Evolutionary conservation across 2,797 vertebrate genomes (phyloP), one percentile per base, ranked within the genome.

Genomic region (Lithobates pipiens): DNA sequence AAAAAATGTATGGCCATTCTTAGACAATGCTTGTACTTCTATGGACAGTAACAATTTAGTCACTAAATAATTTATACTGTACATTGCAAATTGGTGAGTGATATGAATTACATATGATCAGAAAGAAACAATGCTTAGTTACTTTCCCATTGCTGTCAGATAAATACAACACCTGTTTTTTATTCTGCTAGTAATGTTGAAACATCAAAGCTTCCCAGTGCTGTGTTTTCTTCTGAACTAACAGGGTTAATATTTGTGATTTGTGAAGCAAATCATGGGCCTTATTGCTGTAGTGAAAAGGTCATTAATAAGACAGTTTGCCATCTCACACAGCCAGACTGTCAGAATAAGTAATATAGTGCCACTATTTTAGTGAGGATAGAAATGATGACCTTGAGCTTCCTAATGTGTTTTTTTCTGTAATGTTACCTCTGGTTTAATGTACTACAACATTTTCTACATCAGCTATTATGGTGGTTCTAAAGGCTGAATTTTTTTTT

Each of bases 221-320:
- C 36, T 27, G 16, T 39, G 15, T 39, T 36, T 72, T 5, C 10
- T 10, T 34, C 39, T 39, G 34, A 61, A 61, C n/a, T 36, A 61
- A 57, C 50, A 76, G 50, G 74, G 29, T 76, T 76, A 76, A 57
- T 57, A 23, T 36, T 50, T 76, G 46, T 32, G 46, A 36, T 61
- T 32, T 21, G 27, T 54, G 8, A 76, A 76, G 10, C 42, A 57
- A 54, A 32, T 50, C 29, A 61, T 23, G 57, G 44, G 34, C 16
- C 18, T 76, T 61, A 76, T 61, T 34, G 27, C 74, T 57, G 4
- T 76, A 61, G 50, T 76, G 50, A 76, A 23, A 57, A 57, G 27
- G 50, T 61, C 74, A 61, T 34, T 61, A 76, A 29, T 61, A 54
- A 76, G 27, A 50, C 15, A 76, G 15, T 57, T 46, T 50, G 32